phyloP scores from a whole-genome alignment of 2,797 vertebrate genomes.

The Mycteria americana region DNA sequence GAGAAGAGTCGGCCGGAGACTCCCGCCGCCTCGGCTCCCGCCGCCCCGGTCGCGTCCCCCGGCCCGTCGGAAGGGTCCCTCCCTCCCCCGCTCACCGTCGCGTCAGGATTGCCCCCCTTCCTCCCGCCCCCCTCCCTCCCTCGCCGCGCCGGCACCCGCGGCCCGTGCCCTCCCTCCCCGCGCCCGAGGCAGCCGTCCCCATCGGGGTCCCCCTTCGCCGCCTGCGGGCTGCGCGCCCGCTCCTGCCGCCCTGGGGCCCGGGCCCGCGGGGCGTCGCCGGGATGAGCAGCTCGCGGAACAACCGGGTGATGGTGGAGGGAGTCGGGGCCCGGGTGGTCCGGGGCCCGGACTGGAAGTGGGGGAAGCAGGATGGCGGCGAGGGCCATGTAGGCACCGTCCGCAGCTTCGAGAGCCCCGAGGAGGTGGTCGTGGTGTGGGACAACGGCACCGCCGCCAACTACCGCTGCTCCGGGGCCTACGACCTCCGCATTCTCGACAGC shows the following conservation, averaged over 20 bases:
- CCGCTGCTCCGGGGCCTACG: constrained; percentile 97
- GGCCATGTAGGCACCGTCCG: constrained; percentile 97
- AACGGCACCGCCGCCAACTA: constrained; percentile 98
- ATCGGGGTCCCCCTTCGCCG: not conserved
- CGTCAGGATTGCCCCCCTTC: not conserved
- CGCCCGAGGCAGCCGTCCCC: constrained; percentile 28
- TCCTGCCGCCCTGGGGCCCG: not conserved
- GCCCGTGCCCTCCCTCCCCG: not conserved
- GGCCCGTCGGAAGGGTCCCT: not conserved
- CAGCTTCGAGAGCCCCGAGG: constrained; percentile 98
- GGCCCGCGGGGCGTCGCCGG: constrained; percentile 37
- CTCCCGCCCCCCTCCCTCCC: not conserved
- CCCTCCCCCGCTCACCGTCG: not conserved
- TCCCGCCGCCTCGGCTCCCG: not conserved
- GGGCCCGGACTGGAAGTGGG: constrained; percentile 99
- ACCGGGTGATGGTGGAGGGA: constrained; percentile 98
- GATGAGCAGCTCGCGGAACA: constrained; percentile 97
- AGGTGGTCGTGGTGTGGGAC: constrained; percentile 99
- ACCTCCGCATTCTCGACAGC: constrained; percentile 95
- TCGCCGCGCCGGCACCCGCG: not conserved
- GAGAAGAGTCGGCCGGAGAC: not conserved
- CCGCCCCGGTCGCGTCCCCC: not conserved
- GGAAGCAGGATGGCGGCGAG: constrained; percentile 98
- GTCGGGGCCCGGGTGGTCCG: constrained; percentile 95
- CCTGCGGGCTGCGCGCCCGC: constrained; percentile 28